A percentile compares a stretch with the other conserved stretches of the same genome.
Conservation (phyloP, 2,113 vertebrate species). For the Lota lota region DNA sequence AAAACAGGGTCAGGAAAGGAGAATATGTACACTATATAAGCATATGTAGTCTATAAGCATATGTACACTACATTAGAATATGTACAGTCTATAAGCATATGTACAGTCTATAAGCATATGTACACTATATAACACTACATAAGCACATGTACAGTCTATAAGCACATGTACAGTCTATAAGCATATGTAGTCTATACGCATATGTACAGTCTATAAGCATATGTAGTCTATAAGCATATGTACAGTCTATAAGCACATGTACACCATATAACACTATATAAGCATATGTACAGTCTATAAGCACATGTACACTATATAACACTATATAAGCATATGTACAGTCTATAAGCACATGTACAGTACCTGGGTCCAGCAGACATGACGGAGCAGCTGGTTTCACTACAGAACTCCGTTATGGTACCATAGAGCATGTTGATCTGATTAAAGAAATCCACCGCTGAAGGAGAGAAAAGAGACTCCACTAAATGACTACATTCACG, state of each 20-base stretch:
- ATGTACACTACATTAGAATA: too few relatives aligned
- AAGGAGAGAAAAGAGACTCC: neutral
- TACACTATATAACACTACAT: too few relatives aligned
- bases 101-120: too few relatives aligned
- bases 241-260: neutral
- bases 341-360: neutral
- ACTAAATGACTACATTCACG: neutral
- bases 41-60: too few relatives aligned
- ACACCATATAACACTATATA: too few relatives aligned
- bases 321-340: too few relatives aligned
- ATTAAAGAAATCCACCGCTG: slow-evolving; percentile 98
- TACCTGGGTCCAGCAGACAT: slow-evolving; percentile 96
- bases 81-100: too few relatives aligned
- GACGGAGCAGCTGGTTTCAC: slow-evolving; percentile 86
- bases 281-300: neutral
- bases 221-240: neutral
- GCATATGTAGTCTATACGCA: too few relatives aligned
- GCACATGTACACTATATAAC: slow-evolving; percentile 44
- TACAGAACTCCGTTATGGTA: slow-evolving; percentile 97
- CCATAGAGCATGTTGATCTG: slow-evolving; percentile 98
- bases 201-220: neutral
- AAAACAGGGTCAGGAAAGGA: too few relatives aligned
- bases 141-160: too few relatives aligned
- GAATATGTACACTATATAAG: too few relatives aligned
- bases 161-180: slow-evolving; percentile 1